Conservation (phyloP, 2,888 invertebrate species). For the Pogonocherus hispidulus region DNA sequence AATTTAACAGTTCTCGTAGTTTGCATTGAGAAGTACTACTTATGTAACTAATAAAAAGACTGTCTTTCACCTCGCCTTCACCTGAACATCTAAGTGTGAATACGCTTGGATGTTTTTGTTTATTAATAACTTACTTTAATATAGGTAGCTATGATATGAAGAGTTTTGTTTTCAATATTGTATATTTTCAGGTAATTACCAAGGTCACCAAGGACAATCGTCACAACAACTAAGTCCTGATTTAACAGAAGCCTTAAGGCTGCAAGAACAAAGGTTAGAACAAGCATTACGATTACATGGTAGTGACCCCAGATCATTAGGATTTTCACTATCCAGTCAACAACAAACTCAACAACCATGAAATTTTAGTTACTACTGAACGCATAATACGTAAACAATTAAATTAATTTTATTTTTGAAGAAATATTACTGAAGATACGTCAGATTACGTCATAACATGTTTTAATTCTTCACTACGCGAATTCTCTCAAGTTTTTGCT, state of each 20-base stretch:
- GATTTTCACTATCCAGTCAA: slow-evolving; percentile 76
- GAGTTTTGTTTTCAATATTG: not conserved
- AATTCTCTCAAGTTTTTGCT: not conserved
- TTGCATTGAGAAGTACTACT: no score
- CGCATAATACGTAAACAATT: slow-evolving; percentile 59
- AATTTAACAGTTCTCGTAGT: no score
- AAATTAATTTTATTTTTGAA: slow-evolving; percentile 22
- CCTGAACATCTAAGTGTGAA: no score
- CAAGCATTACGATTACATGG: slow-evolving; percentile 86
- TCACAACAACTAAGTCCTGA: slow-evolving; percentile 77
- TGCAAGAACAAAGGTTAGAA: slow-evolving; percentile 83
- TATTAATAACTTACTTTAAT: no score
- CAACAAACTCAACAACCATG: slow-evolving; percentile 76
- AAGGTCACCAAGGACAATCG: slow-evolving; percentile 64
- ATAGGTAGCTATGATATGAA: no score
- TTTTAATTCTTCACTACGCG: not conserved
- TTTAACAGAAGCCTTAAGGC: slow-evolving; percentile 78
- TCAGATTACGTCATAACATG: slow-evolving; percentile 15
- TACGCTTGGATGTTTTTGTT: no score
- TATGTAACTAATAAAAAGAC: no score
- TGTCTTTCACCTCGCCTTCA: no score
- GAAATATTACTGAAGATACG: slow-evolving; percentile 5
- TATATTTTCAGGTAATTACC: slow-evolving; percentile 60
- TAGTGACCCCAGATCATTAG: slow-evolving; percentile 83
- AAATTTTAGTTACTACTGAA: slow-evolving; percentile 87